A percentile compares a stretch with the other conserved stretches of the same genome.
Conservation (phyloP, 1,140 invertebrate species). For the Paralvinella palmiformis region DNA sequence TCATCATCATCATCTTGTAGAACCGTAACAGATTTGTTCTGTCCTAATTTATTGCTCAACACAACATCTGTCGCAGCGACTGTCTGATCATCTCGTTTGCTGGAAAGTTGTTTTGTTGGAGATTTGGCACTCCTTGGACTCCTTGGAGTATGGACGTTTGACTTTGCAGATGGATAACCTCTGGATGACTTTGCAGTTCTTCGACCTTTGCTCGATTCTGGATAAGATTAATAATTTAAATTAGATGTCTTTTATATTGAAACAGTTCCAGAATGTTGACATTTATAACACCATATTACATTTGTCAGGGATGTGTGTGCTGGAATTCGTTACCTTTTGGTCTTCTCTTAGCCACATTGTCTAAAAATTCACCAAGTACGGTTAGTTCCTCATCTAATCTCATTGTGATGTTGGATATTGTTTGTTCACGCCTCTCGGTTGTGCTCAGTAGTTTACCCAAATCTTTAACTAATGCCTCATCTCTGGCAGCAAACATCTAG, state of each 20-base stretch:
- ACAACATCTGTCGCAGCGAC: too few species aligned
- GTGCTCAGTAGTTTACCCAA: slow-evolving; percentile 31
- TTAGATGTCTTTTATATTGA: not conserved
- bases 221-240: not conserved
- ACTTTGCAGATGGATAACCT: not conserved
- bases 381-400: slow-evolving; percentile 33
- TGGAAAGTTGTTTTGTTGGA: too few species aligned
- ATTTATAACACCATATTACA: not conserved
- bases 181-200: not conserved
- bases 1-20: too few species aligned
- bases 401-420: slow-evolving; percentile 33
- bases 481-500: slow-evolving; percentile 31
- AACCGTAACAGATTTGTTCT: too few species aligned
- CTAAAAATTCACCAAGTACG: slow-evolving; percentile 33
- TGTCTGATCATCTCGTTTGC: too few species aligned
- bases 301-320: not conserved
- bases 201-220: not conserved
- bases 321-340: slow-evolving; percentile 27
- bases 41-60: too few species aligned
- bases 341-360: slow-evolving; percentile 35
- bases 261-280: not conserved
- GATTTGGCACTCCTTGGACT: too few species aligned
- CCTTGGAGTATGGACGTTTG: not conserved
- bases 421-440: slow-evolving; percentile 32
- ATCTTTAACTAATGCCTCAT: slow-evolving; percentile 30